Evolutionary conservation across 2,113 vertebrate genomes (phyloP), one percentile per base, ranked within the genome.

Genomic region (Steatornis caripensis): DNA sequence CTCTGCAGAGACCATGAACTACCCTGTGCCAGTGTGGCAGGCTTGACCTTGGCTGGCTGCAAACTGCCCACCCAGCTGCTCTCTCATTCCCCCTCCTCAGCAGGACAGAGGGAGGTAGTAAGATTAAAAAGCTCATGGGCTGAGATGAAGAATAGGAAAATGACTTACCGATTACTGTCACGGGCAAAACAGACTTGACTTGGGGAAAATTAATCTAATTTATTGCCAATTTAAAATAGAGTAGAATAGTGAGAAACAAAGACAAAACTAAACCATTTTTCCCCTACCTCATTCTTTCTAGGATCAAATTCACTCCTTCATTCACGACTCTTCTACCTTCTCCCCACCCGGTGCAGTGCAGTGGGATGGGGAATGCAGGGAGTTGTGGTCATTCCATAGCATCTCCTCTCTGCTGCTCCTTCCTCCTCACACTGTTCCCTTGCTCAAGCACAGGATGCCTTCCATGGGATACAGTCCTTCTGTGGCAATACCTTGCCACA

Each of bases 51-150:
- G 32, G 17, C 53, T 60, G 12, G 12, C 34, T 65, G 21, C 21
- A 15, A 53, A 18, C 51, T 78, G 30, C 45, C 37, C 37, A 46
- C 22, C 18, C 51, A 84, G 11, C 46, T 74, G 68, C 54, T 57
- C 24, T 32, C 3, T 4, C 23, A n/a, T 74, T 74, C 4, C 3
- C 1, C 4, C 5, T 23, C 4, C 5, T 68, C 39, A 41, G 7
- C 6, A 58, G 51, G 11, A 43, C 27, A 41, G 23, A 13, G 39
- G 2, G 7, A 34, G n/a, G 72, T 58, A 72, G 41, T 60, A 79
- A 61, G n/a, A 54, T 37, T 6, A 15, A 66, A 61, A 34, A 43
- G 8, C 18, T 84, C 5, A 12, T 13, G 6, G 15, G 13, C 13
- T 66, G 36, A 93, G 36, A 7, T 61, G 51, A 75, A 89, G 48